A percentile compares a stretch with the other conserved stretches of the same genome.
These are phyloP conservation scores for Zaprionus tsacasi DNA, from an alignment of 1,140 invertebrate species.

Conservation along the genomic window DNA sequence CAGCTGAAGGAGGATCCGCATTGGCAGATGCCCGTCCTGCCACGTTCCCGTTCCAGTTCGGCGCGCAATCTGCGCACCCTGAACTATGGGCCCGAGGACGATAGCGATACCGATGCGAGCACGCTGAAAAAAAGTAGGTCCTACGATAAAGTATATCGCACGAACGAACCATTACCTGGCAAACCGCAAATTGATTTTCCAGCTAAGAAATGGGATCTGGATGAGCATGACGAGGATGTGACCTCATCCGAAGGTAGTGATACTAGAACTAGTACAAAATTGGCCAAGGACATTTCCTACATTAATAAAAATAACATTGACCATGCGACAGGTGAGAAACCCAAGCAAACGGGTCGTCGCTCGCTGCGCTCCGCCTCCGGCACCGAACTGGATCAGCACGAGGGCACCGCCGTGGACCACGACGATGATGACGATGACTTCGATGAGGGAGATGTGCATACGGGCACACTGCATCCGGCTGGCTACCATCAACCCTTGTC, in stretches of 20 bases:
- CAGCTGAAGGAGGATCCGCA: slow-evolving; percentile 84
- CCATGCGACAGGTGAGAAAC: slow-evolving; percentile 79
- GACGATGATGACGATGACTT: slow-evolving; percentile 77
- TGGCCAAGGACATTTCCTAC: slow-evolving; percentile 86
- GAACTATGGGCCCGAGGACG: slow-evolving; percentile 69
- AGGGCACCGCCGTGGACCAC: slow-evolving; percentile 44
- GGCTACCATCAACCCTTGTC: slow-evolving; percentile 76
- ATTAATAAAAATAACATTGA: slow-evolving; percentile 78
- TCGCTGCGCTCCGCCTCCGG: slow-evolving; percentile 83
- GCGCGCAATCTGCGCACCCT: slow-evolving; percentile 85
- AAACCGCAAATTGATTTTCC: slow-evolving; percentile 91
- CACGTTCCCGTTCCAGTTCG: slow-evolving; percentile 86
- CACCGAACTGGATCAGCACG: slow-evolving; percentile 83
- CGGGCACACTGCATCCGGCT: slow-evolving; percentile 61
- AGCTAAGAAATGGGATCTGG: slow-evolving; percentile 91
- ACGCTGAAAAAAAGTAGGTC: slow-evolving; percentile 87
- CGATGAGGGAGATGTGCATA: slow-evolving; percentile 66
- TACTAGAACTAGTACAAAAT: slow-evolving; percentile 85
- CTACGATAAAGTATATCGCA: slow-evolving; percentile 92
- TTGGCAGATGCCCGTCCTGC: slow-evolving; percentile 82
- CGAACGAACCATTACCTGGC: slow-evolving; percentile 91
- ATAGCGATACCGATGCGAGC: slow-evolving; percentile 80
- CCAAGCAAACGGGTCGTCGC: slow-evolving; percentile 85
- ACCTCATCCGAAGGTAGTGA: slow-evolving; percentile 86
- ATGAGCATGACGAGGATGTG: slow-evolving; percentile 87